Percentiles rank a stretch among this genome's conserved stretches.
These are phyloP conservation scores for Cettia cetti DNA, from an alignment of 2,113 vertebrate species.

Conservation along the genomic window DNA sequence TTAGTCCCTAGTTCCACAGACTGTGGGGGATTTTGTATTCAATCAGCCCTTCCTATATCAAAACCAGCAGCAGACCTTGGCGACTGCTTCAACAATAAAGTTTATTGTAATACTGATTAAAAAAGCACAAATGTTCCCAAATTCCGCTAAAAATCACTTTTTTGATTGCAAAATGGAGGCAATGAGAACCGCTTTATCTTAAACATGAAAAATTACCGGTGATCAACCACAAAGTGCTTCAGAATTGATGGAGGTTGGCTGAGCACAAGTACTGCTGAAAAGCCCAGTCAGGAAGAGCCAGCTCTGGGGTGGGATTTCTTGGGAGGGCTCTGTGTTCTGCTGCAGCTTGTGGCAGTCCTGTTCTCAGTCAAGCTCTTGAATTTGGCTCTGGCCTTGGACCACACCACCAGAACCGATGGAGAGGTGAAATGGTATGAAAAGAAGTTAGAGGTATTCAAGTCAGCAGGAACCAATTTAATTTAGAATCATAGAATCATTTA, in stretches of 20 bases:
- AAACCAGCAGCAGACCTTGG: background rate
- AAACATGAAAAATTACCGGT: background rate
- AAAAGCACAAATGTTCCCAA: background rate
- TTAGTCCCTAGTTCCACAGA: background rate
- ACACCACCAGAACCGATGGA: rapidly evolving
- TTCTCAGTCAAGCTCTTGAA: background rate
- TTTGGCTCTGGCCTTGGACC: background rate
- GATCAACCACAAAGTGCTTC: background rate
- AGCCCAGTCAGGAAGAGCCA: background rate
- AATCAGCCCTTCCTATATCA: background rate
- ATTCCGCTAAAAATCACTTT: background rate
- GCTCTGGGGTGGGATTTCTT: background rate
- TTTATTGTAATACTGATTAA: background rate
- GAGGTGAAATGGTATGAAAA: background rate
- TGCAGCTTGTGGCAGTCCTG: background rate
- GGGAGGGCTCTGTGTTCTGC: background rate
- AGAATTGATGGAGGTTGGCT: background rate
- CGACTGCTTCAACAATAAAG: background rate
- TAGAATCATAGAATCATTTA: background rate
- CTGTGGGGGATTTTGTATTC: rapidly evolving
- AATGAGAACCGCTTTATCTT: background rate
- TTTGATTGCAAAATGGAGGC: background rate
- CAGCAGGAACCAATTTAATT: background rate
- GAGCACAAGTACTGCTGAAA: background rate
- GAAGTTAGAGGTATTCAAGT: background rate